Evolutionary conservation across 1,140 invertebrate species (phyloP).

Genomic region (Vanessa tameamea): DNA sequence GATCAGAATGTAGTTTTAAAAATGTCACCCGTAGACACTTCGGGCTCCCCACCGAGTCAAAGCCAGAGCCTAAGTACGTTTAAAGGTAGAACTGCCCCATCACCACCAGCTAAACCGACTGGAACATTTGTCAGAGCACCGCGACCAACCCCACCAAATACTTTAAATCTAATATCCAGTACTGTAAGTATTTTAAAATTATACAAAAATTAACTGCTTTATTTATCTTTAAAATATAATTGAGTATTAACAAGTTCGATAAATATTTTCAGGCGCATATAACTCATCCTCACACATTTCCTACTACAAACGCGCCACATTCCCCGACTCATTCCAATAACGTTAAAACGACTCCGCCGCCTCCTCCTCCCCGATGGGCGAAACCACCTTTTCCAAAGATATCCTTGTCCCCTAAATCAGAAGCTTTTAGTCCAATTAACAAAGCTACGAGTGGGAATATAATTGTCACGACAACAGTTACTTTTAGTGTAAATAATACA

Average conservation of each 20-base stretch:
- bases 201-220: slow-evolving; percentile 14
- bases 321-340: slow-evolving; percentile 66
- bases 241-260: slow-evolving; percentile 57
- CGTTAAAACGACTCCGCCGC: slow-evolving; percentile 80
- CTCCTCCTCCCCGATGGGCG: slow-evolving; percentile 84
- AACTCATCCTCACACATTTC: slow-evolving; percentile 78
- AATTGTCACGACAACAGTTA: slow-evolving; percentile 90
- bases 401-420: slow-evolving; percentile 84
- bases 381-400: slow-evolving; percentile 81
- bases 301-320: slow-evolving; percentile 63
- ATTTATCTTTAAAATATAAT: slow-evolving; percentile 17
- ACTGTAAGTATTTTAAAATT: slow-evolving; percentile 64
- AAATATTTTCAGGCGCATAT: slow-evolving; percentile 80
- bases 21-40: slow-evolving; percentile 84
- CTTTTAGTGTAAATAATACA: slow-evolving; percentile 87
- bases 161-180: slow-evolving; percentile 86
- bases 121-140: slow-evolving; percentile 82
- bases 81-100: slow-evolving; percentile 81
- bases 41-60: slow-evolving; percentile 69
- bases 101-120: slow-evolving; percentile 74
- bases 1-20: slow-evolving; percentile 89
- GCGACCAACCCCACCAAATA: slow-evolving; percentile 90
- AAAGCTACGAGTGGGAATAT: slow-evolving; percentile 83
- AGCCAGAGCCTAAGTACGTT: slow-evolving; percentile 82
- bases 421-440: slow-evolving; percentile 79